phyloP scores from a whole-genome alignment of 2,888 invertebrate genomes.

The Dasypolia templi region DNA sequence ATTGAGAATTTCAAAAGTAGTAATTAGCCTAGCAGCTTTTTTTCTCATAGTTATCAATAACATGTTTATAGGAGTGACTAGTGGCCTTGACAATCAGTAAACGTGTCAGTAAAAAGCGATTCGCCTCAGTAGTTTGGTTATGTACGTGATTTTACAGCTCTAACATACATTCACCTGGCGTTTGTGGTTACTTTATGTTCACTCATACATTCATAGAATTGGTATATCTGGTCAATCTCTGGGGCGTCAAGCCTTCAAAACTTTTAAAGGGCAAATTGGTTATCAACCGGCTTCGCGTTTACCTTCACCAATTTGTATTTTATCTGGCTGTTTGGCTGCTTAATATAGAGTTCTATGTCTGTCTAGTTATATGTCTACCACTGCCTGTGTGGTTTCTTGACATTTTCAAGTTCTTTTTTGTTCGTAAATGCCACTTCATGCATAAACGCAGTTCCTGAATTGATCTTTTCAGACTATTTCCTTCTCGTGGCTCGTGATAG shows the following conservation, averaged over 20 bases:
- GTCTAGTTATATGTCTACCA: conserved; percentile 7
- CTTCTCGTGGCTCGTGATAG: conserved; percentile 45
- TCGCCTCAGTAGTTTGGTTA: conserved; percentile 25
- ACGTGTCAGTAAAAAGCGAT: conserved; percentile 18
- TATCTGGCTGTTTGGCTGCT: background rate
- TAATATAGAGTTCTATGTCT: background rate
- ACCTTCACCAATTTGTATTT: background rate
- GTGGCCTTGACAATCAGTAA: conserved; percentile 28
- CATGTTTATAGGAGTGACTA: background rate
- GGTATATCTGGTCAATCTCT: background rate
- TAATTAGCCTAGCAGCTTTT: background rate
- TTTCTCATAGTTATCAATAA: background rate
- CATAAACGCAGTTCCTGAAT: conserved; percentile 17
- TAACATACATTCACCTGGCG: background rate
- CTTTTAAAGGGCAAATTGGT: background rate
- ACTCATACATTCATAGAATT: background rate
- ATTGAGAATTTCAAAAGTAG: background rate
- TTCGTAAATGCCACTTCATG: conserved; percentile 20
- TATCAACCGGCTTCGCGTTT: background rate
- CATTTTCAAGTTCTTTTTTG: background rate
- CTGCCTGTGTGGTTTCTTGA: background rate
- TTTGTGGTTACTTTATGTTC: background rate
- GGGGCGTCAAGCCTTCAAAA: background rate
- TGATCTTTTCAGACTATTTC: conserved; percentile 29
- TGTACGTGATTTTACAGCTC: background rate